Conservation (phyloP, 1,140 invertebrate genomes). For the Mercenaria mercenaria region DNA sequence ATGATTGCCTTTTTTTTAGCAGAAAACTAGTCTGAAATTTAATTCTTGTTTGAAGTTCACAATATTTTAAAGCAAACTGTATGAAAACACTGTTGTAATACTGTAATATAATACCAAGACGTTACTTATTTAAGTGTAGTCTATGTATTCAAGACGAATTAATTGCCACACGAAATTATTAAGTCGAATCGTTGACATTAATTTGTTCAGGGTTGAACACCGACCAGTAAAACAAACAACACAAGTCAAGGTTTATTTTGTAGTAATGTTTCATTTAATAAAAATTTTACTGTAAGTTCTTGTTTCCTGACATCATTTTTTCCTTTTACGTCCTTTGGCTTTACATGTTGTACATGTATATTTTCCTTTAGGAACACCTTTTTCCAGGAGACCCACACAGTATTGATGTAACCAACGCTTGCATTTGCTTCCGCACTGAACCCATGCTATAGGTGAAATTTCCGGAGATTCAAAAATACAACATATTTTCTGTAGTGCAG, state of each 20-base stretch:
- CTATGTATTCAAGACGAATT: no score
- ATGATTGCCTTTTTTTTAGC: no score
- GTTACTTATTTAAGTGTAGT: no score
- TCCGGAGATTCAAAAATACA: conserved; percentile 1
- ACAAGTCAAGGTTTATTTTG: background rate
- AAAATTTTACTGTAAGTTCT: background rate
- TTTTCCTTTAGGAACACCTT: conserved; percentile 10
- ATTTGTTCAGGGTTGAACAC: no score
- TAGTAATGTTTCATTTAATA: background rate
- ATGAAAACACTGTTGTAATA: no score
- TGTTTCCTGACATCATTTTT: background rate
- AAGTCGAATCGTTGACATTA: background rate
- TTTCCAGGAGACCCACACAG: background rate
- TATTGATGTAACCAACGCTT: conserved; percentile 23
- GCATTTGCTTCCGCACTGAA: conserved; percentile 1
- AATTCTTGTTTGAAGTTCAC: no score
- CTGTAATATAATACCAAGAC: no score
- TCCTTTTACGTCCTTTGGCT: background rate
- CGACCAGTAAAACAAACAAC: background rate
- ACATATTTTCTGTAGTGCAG: background rate
- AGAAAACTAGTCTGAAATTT: no score
- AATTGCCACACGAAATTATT: no score
- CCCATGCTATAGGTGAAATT: conserved; percentile 7
- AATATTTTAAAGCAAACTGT: no score
- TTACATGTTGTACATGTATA: background rate